phyloP scores from a whole-genome alignment of 92 coral and sea anemone species.

The Zoanthus sansibaricus region DNA sequence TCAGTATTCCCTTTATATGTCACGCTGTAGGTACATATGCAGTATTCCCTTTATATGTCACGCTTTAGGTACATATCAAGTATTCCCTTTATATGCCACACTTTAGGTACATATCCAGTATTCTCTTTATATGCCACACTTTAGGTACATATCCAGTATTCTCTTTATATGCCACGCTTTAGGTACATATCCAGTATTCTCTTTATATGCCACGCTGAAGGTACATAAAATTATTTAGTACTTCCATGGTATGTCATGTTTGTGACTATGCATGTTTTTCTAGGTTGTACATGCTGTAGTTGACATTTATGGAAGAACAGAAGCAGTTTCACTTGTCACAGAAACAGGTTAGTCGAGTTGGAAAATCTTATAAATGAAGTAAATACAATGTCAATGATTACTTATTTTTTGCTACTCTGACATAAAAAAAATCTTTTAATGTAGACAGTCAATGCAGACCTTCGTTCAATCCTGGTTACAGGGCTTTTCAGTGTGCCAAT shows the following conservation, averaged over 20 bases:
- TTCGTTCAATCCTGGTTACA: too few species aligned
- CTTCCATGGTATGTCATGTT: background rate
- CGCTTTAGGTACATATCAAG: too few species aligned
- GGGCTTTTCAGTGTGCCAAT: too few species aligned
- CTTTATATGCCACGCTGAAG: background rate
- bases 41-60: too few species aligned
- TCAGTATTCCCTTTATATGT: background rate
- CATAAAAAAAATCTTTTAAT: too few species aligned
- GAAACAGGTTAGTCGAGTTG: conserved; percentile 57
- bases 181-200: background rate
- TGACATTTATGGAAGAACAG: conserved; percentile 88
- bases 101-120: background rate
- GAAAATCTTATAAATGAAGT: too few species aligned
- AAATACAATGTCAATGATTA: too few species aligned
- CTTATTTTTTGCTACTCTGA: too few species aligned
- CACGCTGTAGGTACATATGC: too few species aligned
- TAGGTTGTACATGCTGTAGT: conserved; percentile 90
- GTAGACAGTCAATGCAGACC: too few species aligned
- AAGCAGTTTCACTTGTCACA: conserved; percentile 77
- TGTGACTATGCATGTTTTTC: background rate
- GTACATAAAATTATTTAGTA: background rate
- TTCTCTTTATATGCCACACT: background rate
- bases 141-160: background rate
- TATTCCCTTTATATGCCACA: too few species aligned
- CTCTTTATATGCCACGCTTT: background rate